Conservation (phyloP, 2,888 invertebrate species). For the Acronicta aceris region DNA sequence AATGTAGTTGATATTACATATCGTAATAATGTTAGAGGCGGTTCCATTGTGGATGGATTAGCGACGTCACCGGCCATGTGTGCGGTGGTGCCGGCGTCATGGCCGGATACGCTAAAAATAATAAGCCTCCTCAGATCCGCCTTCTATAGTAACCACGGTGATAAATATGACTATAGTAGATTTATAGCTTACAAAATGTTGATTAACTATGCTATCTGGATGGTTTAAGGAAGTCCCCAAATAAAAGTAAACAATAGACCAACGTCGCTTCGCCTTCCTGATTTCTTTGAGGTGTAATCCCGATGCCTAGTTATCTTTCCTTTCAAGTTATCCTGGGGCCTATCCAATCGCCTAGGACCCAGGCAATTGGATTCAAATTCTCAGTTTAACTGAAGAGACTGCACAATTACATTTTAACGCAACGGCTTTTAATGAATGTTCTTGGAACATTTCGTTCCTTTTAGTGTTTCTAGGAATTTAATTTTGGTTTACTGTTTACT, state of each 20-base stretch:
- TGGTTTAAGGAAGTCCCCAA: background rate
- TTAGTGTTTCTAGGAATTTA: conserved; percentile 19
- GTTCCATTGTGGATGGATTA: conserved; percentile 45
- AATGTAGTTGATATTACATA: conserved; percentile 18
- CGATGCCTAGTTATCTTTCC: too few species aligned
- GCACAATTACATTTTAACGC: conserved; percentile 4
- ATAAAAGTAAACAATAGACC: too few species aligned
- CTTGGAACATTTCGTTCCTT: conserved; percentile 9
- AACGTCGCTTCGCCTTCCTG: too few species aligned
- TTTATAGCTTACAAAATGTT: conserved; percentile 4
- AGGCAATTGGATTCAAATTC: too few species aligned
- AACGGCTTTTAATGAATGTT: conserved; percentile 10
- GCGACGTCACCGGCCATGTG: conserved; percentile 74
- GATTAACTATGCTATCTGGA: background rate
- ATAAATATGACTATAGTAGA: conserved; percentile 26
- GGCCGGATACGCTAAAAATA: conserved; percentile 69
- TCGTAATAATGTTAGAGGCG: conserved; percentile 25
- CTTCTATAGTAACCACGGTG: conserved; percentile 19
- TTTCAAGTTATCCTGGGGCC: too few species aligned
- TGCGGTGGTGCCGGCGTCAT: conserved; percentile 57
- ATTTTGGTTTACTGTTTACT: conserved; percentile 28
- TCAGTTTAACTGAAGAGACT: background rate
- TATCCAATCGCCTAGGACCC: too few species aligned
- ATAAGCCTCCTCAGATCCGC: conserved; percentile 54
- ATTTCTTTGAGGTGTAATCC: too few species aligned